phyloP scores from a whole-genome alignment of 1,140 invertebrate species.

The Danaus plexippus region DNA sequence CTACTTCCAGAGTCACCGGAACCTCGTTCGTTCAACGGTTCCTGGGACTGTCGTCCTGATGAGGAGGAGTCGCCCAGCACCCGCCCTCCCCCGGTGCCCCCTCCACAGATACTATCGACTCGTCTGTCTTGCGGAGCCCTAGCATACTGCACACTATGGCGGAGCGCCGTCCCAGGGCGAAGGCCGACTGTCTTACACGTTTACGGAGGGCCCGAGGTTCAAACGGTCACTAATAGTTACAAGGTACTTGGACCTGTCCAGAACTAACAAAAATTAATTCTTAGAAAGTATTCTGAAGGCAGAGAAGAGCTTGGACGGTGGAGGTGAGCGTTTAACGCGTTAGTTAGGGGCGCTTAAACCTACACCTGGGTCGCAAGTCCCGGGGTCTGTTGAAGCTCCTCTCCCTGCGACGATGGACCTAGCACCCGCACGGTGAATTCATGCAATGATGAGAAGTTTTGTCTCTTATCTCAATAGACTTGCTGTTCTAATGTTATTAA shows the following conservation, averaged over 20 bases:
- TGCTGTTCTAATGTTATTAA: too few species aligned
- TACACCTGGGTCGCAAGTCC: too few species aligned
- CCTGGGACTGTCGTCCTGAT: slow-evolving; percentile 41
- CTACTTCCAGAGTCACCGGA: slow-evolving; percentile 33
- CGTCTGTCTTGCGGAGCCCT: slow-evolving; percentile 67
- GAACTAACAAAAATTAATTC: too few species aligned
- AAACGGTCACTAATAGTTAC: slow-evolving; percentile 96
- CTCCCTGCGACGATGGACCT: too few species aligned
- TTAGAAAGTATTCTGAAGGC: too few species aligned
- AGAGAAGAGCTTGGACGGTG: too few species aligned
- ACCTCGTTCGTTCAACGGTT: slow-evolving; percentile 41
- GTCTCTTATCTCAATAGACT: too few species aligned
- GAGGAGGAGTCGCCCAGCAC: slow-evolving; percentile 36
- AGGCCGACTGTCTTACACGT: slow-evolving; percentile 97
- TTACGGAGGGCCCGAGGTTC: slow-evolving; percentile 98
- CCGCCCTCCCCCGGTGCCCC: slow-evolving; percentile 21
- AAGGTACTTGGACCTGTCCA: slow-evolving; percentile 9
- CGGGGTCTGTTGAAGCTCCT: too few species aligned
- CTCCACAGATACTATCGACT: slow-evolving; percentile 45
- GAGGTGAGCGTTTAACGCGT: too few species aligned
- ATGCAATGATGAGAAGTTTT: too few species aligned
- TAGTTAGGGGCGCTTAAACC: too few species aligned
- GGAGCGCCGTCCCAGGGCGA: slow-evolving; percentile 83
- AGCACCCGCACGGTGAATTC: too few species aligned
- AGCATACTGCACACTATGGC: slow-evolving; percentile 94